Percentiles rank a stretch among this genome's conserved stretches.
Evolutionary conservation across 2,113 vertebrate species (phyloP).

Genomic region (Chionodraco myersi): DNA sequence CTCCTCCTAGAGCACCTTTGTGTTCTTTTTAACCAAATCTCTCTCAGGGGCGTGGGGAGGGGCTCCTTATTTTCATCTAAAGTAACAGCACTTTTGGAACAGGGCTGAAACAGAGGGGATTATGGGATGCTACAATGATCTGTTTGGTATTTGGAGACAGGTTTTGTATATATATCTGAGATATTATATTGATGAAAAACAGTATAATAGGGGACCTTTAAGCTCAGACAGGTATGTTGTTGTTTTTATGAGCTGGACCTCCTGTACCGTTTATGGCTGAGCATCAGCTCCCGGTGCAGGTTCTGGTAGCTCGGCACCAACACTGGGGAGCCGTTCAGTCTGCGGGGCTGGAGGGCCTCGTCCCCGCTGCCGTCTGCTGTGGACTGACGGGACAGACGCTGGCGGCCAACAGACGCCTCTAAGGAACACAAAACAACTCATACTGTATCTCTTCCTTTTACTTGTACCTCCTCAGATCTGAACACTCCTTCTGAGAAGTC

Average conservation of each 20-base stretch:
- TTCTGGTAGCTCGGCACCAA: conserved; percentile 78
- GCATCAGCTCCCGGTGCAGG: conserved; percentile 85
- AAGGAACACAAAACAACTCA: conserved; percentile 26
- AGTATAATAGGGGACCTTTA: too few species aligned
- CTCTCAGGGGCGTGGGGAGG: too few species aligned
- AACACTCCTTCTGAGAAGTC: too few species aligned
- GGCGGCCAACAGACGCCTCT: conserved; percentile 55
- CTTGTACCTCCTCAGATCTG: background rate
- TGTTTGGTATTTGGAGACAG: too few species aligned
- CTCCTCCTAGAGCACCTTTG: too few species aligned
- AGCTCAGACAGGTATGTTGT: background rate
- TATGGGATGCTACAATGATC: too few species aligned
- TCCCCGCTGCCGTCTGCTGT: conserved; percentile 41
- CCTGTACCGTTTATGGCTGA: conserved; percentile 84
- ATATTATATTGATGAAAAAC: too few species aligned
- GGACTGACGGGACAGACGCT: conserved; percentile 34
- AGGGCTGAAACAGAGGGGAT: too few species aligned
- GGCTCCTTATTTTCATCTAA: too few species aligned
- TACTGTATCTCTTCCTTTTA: background rate
- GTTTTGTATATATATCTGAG: too few species aligned
- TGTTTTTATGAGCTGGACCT: background rate
- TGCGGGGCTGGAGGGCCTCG: conserved; percentile 70
- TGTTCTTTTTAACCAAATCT: too few species aligned
- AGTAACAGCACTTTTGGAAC: too few species aligned
- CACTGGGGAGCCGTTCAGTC: conserved; percentile 73